These are phyloP conservation scores for Oncorhynchus tshawytscha DNA, from an alignment of 2,113 vertebrate species.

Conservation along the genomic window DNA sequence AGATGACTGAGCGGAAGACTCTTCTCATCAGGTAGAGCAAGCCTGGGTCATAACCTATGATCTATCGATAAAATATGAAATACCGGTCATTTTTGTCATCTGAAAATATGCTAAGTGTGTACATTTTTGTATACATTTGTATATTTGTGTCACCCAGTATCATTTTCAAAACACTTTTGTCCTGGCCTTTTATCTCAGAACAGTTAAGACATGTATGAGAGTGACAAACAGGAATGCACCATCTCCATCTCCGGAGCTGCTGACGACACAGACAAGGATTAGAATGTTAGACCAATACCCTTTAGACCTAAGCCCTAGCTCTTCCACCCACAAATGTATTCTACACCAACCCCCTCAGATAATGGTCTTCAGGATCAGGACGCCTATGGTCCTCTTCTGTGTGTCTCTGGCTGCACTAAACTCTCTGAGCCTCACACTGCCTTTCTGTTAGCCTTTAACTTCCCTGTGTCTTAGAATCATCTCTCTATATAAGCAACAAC, in stretches of 20 bases:
- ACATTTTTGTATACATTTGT: not conserved
- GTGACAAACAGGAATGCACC: slow-evolving; percentile 65
- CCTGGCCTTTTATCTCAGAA: slow-evolving; percentile 44
- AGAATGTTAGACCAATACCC: slow-evolving; percentile 3
- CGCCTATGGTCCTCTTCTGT: not conserved
- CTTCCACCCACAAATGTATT: not conserved
- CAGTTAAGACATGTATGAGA: slow-evolving; percentile 68
- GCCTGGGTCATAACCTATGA: not conserved
- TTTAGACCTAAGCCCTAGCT: not conserved
- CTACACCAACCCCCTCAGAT: not conserved
- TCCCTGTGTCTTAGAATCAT: slow-evolving; percentile 6
- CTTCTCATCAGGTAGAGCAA: slow-evolving; percentile 69
- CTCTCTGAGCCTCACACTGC: slow-evolving; percentile 6
- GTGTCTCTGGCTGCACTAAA: slow-evolving; percentile 20
- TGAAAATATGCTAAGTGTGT: too few relatives aligned
- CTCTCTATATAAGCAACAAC: not conserved
- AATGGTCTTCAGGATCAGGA: not conserved
- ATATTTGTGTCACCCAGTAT: not conserved
- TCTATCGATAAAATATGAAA: too few relatives aligned
- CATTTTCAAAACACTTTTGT: not conserved
- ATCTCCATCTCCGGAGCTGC: slow-evolving; percentile 73
- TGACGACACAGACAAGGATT: slow-evolving; percentile 71
- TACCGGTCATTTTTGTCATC: not conserved
- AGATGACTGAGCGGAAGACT: slow-evolving; percentile 70
- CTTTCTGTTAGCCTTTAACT: slow-evolving; percentile 20